These are phyloP conservation scores for Polydrusus pterygomalis DNA, from an alignment of 2,888 invertebrate species.

Conservation along the genomic window DNA sequence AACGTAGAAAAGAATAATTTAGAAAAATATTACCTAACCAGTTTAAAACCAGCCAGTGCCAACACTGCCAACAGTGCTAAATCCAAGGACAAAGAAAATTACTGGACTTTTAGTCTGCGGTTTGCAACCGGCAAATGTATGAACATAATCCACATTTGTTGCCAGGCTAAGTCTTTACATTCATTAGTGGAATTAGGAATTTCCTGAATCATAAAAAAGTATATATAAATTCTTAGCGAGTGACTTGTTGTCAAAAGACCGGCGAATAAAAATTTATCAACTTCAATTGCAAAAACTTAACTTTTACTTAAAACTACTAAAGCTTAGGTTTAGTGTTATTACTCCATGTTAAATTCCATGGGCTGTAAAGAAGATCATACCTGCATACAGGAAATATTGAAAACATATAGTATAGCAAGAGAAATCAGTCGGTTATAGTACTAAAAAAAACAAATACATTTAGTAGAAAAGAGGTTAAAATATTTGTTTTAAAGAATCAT, in stretches of 20 bases:
- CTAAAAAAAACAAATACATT: too few relatives aligned
- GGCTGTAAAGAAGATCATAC: too few relatives aligned
- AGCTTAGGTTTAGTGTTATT: too few relatives aligned
- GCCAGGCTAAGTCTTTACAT: slow-evolving; percentile 1
- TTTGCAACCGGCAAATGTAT: neutral
- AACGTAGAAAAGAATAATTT: too few relatives aligned
- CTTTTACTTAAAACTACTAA: neutral
- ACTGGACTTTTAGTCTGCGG: slow-evolving; percentile 9
- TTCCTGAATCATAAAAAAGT: neutral
- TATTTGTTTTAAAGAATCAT: too few relatives aligned
- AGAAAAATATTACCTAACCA: slow-evolving; percentile 13
- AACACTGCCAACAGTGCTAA: slow-evolving; percentile 9
- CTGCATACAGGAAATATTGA: too few relatives aligned
- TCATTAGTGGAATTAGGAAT: neutral
- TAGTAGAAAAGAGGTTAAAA: too few relatives aligned
- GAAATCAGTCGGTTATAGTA: too few relatives aligned
- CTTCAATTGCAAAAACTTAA: neutral
- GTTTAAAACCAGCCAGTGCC: slow-evolving; percentile 30
- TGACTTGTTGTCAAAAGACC: too few relatives aligned
- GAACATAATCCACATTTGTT: slow-evolving; percentile 15
- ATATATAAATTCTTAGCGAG: neutral
- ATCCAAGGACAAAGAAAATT: neutral
- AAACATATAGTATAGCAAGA: too few relatives aligned
- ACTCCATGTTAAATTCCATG: too few relatives aligned
- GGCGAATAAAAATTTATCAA: too few relatives aligned